Evolutionary conservation across 2,113 vertebrate genomes (phyloP).

Genomic region (Microtus richardsoni): DNA sequence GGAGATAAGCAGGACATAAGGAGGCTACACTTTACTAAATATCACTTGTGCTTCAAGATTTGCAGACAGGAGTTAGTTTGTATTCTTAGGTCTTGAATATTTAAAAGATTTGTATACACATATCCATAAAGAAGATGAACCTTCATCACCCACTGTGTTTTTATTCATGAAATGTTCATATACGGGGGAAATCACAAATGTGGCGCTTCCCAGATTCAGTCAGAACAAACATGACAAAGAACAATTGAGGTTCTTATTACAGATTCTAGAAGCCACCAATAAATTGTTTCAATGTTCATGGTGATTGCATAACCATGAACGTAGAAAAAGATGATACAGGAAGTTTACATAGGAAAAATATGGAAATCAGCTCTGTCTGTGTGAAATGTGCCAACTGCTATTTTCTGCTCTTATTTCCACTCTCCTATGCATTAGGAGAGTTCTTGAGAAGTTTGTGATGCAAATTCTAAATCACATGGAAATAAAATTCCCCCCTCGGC

Average conservation of each 20-base stretch:
- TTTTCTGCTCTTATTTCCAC: background rate
- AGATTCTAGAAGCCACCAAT: background rate
- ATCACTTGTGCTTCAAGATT: background rate
- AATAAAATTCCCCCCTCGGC: constrained; percentile 10
- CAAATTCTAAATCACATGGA: background rate
- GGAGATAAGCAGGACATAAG: background rate
- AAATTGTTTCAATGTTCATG: background rate
- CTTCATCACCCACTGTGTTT: background rate
- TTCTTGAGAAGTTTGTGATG: background rate
- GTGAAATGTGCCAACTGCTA: background rate
- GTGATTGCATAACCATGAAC: background rate
- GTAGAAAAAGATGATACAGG: background rate
- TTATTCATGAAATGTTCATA: constrained; percentile 21
- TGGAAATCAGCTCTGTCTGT: background rate
- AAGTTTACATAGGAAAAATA: background rate
- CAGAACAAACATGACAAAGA: constrained; percentile 12
- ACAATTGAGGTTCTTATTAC: background rate
- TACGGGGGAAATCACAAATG: background rate
- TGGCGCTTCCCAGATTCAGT: background rate
- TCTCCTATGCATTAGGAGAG: background rate
- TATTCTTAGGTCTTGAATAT: constrained; percentile 17
- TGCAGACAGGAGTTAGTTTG: background rate
- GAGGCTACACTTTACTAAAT: background rate
- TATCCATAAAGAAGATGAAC: background rate
- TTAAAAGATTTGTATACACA: background rate